Conservation (phyloP, 2,888 invertebrate genomes). For the Cybosia mesomella region DNA sequence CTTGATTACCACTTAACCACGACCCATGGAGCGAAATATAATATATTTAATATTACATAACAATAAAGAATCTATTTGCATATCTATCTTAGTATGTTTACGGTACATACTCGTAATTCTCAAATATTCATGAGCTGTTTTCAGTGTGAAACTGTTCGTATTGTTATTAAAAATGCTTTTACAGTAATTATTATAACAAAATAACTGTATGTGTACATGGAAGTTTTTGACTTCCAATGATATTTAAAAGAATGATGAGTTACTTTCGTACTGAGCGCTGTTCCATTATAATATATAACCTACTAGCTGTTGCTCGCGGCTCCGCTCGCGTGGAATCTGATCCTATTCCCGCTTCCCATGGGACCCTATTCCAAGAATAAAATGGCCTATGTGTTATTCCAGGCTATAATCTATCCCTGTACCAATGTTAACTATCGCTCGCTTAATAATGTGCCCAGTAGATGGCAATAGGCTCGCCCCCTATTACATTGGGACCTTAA, state of each 20-base stretch:
- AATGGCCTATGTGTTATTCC: no score
- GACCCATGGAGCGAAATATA: background rate
- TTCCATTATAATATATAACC: background rate
- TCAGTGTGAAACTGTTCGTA: slow-evolving; percentile 7
- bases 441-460: no score
- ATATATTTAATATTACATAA: background rate
- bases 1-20: background rate
- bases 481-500: no score
- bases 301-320: no score
- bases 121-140: slow-evolving; percentile 1
- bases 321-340: no score
- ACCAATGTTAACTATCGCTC: no score
- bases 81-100: background rate
- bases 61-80: background rate
- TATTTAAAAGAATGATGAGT: background rate
- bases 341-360: no score
- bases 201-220: background rate
- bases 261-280: background rate
- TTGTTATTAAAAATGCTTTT: background rate
- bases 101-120: background rate
- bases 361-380: no score
- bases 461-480: no score
- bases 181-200: background rate
- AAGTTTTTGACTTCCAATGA: background rate
- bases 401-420: no score